Conservation (phyloP, 2,113 vertebrate species). For the Mormyrus lacerda region DNA sequence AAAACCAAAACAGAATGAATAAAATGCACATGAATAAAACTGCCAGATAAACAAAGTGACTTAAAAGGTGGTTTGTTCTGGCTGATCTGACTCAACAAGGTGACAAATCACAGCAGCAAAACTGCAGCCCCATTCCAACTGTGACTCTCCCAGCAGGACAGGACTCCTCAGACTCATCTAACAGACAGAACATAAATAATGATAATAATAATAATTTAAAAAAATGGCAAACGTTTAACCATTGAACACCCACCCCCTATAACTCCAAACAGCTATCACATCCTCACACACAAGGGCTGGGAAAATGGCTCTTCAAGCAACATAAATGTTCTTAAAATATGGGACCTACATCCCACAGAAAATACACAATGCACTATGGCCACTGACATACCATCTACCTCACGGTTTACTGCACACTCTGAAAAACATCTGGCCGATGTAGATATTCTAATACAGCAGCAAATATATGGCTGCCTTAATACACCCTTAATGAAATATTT, state of each 20-base stretch:
- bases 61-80: neutral
- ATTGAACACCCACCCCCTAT: neutral
- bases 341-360: neutral
- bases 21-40: neutral
- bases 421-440: neutral
- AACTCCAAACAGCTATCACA: neutral
- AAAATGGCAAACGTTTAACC: neutral
- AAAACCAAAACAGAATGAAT: neutral
- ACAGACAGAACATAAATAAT: neutral
- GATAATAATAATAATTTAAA: neutral
- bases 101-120: neutral
- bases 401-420: neutral
- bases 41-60: neutral
- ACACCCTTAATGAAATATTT: neutral
- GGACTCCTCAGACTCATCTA: neutral
- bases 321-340: neutral
- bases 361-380: neutral
- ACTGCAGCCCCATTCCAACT: neutral
- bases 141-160: neutral
- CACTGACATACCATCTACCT: neutral
- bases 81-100: neutral
- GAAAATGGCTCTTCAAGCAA: neutral
- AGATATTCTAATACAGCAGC: neutral
- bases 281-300: neutral
- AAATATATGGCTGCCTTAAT: neutral